Evolutionary conservation across 2,113 vertebrate species (phyloP).

Genomic region (Clinocottus analis): DNA sequence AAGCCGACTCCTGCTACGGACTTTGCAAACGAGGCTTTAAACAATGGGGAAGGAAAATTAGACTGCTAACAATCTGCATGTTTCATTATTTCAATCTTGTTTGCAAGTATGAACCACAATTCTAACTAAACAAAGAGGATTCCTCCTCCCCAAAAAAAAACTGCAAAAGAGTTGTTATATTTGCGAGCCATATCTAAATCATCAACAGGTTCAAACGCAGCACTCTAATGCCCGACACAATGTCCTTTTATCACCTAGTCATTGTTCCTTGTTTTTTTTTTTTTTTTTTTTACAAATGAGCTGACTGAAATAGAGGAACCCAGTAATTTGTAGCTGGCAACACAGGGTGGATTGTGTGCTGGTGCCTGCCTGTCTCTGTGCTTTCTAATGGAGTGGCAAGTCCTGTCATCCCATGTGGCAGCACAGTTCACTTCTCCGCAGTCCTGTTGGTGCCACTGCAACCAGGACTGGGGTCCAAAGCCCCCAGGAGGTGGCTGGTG

Average conservation of each 20-base stretch:
- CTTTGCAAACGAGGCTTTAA: conserved; percentile 74
- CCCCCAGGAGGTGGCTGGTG: conserved; percentile 70
- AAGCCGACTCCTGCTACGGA: conserved; percentile 76
- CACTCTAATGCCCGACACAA: conserved; percentile 67
- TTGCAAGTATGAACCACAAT: conserved; percentile 57
- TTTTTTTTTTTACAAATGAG: conserved; percentile 81
- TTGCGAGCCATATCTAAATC: conserved; percentile 41
- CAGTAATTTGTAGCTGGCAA: conserved; percentile 78
- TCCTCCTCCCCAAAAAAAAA: conserved; percentile 33
- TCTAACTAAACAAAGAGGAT: conserved; percentile 43
- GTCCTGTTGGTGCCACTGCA: conserved; percentile 77
- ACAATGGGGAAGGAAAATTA: conserved; percentile 71
- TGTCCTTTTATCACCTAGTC: conserved; percentile 76
- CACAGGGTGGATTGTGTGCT: conserved; percentile 78
- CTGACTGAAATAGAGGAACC: conserved; percentile 80
- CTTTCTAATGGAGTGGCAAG: conserved; percentile 70
- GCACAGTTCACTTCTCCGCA: conserved; percentile 78
- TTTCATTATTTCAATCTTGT: conserved; percentile 76
- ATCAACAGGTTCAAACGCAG: conserved; percentile 63
- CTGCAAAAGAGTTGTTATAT: conserved; percentile 36
- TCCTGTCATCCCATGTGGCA: conserved; percentile 82
- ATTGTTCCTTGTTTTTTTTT: conserved; percentile 77
- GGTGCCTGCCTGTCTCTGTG: conserved; percentile 84
- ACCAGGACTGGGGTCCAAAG: conserved; percentile 64
- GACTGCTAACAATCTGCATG: conserved; percentile 73